phyloP scores from a whole-genome alignment of 2,113 vertebrate genomes.

The Geococcyx californianus region DNA sequence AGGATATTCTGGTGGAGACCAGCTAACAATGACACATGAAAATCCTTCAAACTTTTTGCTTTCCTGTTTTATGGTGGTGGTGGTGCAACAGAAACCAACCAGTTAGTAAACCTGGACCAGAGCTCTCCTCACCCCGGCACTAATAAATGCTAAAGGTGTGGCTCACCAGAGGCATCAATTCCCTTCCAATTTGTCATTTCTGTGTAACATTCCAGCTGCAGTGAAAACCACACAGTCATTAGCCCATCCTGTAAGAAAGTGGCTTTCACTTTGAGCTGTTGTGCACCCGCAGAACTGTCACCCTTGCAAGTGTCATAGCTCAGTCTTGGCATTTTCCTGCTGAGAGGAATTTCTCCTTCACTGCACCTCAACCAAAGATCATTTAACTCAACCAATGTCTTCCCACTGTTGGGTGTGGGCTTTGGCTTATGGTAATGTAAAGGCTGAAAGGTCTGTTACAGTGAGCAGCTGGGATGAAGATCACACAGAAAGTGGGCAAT shows the following conservation, averaged over 20 bases:
- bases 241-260: neutral
- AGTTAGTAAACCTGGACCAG: neutral
- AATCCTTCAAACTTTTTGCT: neutral
- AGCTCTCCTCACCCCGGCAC: accelerated
- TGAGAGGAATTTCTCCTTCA: neutral
- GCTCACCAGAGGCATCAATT: neutral
- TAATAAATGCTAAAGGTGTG: neutral
- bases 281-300: neutral
- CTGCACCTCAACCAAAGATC: neutral
- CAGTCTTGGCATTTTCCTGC: neutral
- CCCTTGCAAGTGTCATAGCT: neutral
- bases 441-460: neutral
- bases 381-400: neutral
- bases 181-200: neutral
- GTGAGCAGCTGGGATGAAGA: neutral
- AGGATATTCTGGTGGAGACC: neutral
- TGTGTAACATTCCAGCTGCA: neutral
- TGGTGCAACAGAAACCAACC: neutral
- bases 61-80: neutral
- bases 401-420: neutral
- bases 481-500: neutral
- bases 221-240: neutral
- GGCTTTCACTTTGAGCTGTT: neutral
- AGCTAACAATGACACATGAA: neutral
- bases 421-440: neutral